Evolutionary conservation across 30 jellyfish, hydroid and myxozoan species (phyloP).

Genomic region (Pelagia noctiluca): DNA sequence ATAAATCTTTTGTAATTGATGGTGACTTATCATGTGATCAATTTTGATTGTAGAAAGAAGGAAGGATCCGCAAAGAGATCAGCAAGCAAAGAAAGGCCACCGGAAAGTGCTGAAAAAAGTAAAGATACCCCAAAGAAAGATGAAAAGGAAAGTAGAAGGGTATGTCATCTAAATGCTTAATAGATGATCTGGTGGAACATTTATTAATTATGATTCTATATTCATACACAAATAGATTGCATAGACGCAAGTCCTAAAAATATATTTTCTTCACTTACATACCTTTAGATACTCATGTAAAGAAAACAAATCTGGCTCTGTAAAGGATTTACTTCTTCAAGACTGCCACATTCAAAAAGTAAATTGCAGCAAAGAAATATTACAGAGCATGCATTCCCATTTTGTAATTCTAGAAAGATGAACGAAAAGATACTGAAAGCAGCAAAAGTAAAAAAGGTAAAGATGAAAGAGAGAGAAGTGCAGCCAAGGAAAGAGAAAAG

Average conservation of each 20-base stretch:
- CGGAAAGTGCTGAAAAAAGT: conserved; percentile 49
- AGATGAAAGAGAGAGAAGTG: conserved; percentile 40
- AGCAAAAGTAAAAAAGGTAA: conserved; percentile 36
- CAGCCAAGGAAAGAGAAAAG: conserved; percentile 21
- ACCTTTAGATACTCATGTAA: no score
- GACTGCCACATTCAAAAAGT: conserved; percentile 30
- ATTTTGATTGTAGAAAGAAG: conserved; percentile 28
- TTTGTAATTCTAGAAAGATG: conserved; percentile 24
- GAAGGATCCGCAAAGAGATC: conserved; percentile 69
- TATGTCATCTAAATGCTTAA: no score
- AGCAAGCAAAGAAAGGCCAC: conserved; percentile 58
- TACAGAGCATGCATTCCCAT: conserved; percentile 21
- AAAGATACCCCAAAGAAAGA: conserved; percentile 43
- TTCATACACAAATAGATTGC: no score
- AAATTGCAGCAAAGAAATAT: conserved; percentile 31
- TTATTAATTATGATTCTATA: no score
- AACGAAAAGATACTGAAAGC: conserved; percentile 69
- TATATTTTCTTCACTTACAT: no score
- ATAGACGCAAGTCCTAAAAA: no score
- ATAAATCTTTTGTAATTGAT: no score
- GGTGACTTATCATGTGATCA: background rate
- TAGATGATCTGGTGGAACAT: no score
- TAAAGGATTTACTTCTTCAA: conserved; percentile 55
- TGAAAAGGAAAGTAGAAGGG: conserved; percentile 54
- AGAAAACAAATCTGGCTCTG: conserved; percentile 49